Evolutionary conservation across 2,888 invertebrate species (phyloP), one percentile per base, ranked within the genome.

Genomic region (Hirtodrosophila histrioides): DNA sequence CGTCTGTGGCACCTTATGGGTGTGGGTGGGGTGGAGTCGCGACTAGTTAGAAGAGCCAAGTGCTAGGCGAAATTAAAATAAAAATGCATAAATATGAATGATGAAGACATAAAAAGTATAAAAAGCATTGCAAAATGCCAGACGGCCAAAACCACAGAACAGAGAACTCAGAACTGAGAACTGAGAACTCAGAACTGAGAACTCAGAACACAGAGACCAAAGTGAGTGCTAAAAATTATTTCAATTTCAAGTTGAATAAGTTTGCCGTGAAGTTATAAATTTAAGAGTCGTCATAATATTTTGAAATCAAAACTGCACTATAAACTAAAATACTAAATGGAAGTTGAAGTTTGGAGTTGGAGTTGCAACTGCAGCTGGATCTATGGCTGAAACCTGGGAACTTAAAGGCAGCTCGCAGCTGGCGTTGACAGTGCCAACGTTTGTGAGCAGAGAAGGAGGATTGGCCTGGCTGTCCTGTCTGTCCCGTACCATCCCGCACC

Each of bases 211-310:
- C 3, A 4, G 7, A 10, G n/a, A 46, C 11, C 33, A 10, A 35
- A 10, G 41, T 10, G 48, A 36, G 51, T 36, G 31, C 40, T 50
- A 44, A 62, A 73, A 68, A 60, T 54, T 10, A 77, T 66, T 76
- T 80, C 69, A 77, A 72, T 80, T 78, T 75, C 66, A 57, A 63
- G 62, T 69, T 66, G 81, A 80, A 77, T 79, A 75, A 71, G 72
- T 53, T 69, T 55, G 58, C 60, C 39, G 65, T 62, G 33, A 23
- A 61, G 76, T 74, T 66, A 67, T 68, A 78, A 75, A 66, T 81
- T 78, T 78, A 69, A 78, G 72, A 72, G 82, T 75, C 78, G 73
- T 78, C 78, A 78, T 78, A 78, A 78, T 78, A 81, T 79, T 80
- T 83, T 67, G 80, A 83, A 83, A 80, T 83, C 83, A 83, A 79